phyloP scores from a whole-genome alignment of 2,888 invertebrate genomes.

The Troides helena region DNA sequence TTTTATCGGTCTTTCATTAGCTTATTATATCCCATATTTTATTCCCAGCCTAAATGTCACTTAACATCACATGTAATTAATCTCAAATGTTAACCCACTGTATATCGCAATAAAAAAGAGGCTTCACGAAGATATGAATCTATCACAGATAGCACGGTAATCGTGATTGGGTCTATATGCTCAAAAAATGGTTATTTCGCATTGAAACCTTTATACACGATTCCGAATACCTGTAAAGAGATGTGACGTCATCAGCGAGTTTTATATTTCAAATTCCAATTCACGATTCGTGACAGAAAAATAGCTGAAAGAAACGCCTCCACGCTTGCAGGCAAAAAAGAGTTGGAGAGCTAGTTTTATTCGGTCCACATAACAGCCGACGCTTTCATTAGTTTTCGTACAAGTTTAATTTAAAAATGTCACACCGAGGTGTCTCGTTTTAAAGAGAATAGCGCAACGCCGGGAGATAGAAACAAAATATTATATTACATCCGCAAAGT shows the following conservation, averaged over 20 bases:
- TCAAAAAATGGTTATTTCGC: too few species aligned
- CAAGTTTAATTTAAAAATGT: slow-evolving; percentile 27
- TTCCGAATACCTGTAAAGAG: slow-evolving; percentile 20
- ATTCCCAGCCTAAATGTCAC: too few species aligned
- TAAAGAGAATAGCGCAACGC: slow-evolving; percentile 10
- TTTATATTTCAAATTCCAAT: slow-evolving; percentile 41
- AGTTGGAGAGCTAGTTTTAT: slow-evolving; percentile 28
- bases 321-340: slow-evolving; percentile 37
- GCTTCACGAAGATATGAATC: too few species aligned
- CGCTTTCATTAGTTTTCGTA: slow-evolving; percentile 29
- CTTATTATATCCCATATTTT: too few species aligned
- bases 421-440: slow-evolving; percentile 10
- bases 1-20: too few species aligned
- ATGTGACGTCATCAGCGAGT: slow-evolving; percentile 37
- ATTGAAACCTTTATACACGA: too few species aligned
- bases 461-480: slow-evolving; percentile 10
- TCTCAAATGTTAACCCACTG: too few species aligned
- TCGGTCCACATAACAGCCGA: slow-evolving; percentile 23
- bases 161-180: too few species aligned
- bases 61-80: too few species aligned
- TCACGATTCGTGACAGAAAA: slow-evolving; percentile 34
- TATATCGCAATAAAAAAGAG: too few species aligned
- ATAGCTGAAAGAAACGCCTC: slow-evolving; percentile 43
- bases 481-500: slow-evolving; percentile 17
- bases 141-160: not conserved